Conservation (phyloP, 92 coral and sea anemone species). For the Phymanthus crucifer region DNA sequence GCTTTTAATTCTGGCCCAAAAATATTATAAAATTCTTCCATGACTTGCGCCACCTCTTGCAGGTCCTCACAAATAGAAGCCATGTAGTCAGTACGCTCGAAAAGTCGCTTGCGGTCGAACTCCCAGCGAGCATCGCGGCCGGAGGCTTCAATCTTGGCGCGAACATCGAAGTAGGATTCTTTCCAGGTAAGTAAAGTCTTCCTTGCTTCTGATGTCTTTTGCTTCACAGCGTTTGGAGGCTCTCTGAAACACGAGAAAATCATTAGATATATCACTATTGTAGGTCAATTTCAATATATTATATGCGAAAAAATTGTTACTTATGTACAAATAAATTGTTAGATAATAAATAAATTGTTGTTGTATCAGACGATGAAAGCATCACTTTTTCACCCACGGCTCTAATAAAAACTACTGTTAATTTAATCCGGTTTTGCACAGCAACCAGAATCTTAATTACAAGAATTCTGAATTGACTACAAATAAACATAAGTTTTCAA, state of each 20-base stretch:
- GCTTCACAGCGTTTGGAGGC: slow-evolving; percentile 76
- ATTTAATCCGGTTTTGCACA: no score
- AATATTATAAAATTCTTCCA: slow-evolving; percentile 98
- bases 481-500: no score
- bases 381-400: no score
- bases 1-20: slow-evolving; percentile 99
- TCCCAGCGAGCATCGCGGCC: slow-evolving; percentile 99
- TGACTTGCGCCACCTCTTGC: slow-evolving; percentile 93
- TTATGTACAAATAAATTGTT: no score
- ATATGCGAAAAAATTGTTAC: no score
- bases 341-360: no score
- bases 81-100: slow-evolving; percentile 98
- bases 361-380: no score
- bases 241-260: slow-evolving; percentile 50
- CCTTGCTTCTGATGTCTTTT: slow-evolving; percentile 90
- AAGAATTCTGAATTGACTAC: no score
- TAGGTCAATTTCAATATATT: no score
- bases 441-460: no score
- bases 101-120: slow-evolving; percentile 92
- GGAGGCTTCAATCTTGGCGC: slow-evolving; percentile 99
- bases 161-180: slow-evolving; percentile 92
- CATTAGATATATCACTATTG: background rate
- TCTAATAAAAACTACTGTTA: no score
- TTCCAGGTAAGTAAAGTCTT: slow-evolving; percentile 89
- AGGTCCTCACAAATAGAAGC: slow-evolving; percentile 94